Base-by-base conservation (phyloP, 2,888 invertebrate species). In the Tolmerus cingulatus region DNA sequence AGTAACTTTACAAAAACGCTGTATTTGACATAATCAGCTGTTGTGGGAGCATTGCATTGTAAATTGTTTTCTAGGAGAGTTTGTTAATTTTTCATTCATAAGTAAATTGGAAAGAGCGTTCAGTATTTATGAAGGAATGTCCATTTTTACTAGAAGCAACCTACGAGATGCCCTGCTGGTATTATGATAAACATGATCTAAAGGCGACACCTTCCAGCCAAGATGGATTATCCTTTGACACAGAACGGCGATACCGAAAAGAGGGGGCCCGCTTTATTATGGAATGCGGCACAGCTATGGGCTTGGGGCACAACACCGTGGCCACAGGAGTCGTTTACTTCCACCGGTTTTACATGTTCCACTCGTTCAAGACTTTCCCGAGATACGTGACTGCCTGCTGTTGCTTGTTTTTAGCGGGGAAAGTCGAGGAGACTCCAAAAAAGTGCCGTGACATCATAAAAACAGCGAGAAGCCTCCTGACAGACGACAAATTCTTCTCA, bases 391-490 rank as follows among this genome's bases (percentile, higher is more conserved):
- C 98, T 12, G 99, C 98, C 12, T 97, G 99, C 90, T 98, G 98
- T 91, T 99, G 99, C 91, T 93, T 99, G 87, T 98, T 99, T 92
- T 93, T 99, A 90, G 99, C 99, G 89, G 99, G 99, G 0, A 99
- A 99, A 94, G 99, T 99, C 16, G 99, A 99, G 93, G 99, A 99
- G 93, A 99, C 99, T n/a, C 99, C 99, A 86, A 99, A 99, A 93
- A 99, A 99, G 93, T 98, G 98, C 92, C 97, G 97, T 92, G 99
- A 99, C 93, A 97, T 99, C 82, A 98, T 99, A 87, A 97, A 96
- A 93, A 97, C 96, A 87, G 98, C 98, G 0, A 95, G 96, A 90
- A 94, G 95, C 86, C 93, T 97, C 88, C 93, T 99, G 51, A 96
- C 96, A 5, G 97, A 97, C 89, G 95, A 95, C 88, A 97, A 98